Percentiles rank a stretch among this genome's conserved stretches.
Evolutionary conservation across 2,797 vertebrate species (phyloP).

Genomic region (Chromobotia macracanthus): DNA sequence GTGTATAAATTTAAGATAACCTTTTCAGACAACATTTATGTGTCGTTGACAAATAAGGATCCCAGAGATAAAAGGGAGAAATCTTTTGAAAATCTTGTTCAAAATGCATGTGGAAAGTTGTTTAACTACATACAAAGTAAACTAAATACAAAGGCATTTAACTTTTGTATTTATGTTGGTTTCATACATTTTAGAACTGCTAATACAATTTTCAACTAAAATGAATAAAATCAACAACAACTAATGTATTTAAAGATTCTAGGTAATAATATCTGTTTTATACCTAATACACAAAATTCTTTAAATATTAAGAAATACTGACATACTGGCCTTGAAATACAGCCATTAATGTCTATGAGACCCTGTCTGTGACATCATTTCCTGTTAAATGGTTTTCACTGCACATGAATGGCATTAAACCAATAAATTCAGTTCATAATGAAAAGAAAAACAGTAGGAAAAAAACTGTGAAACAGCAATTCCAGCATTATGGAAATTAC

Average conservation of each 20-base stretch:
- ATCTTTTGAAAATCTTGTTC: background rate
- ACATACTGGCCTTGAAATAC: background rate
- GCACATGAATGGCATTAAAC: background rate
- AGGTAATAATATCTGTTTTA: too few relatives aligned
- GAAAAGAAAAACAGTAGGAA: too few relatives aligned
- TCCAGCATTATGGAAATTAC: constrained; percentile 48
- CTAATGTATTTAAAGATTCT: too few relatives aligned
- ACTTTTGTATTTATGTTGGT: too few relatives aligned
- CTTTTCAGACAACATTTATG: background rate
- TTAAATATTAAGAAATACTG: background rate
- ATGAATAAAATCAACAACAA: too few relatives aligned
- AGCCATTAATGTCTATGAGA: background rate
- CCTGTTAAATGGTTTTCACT: background rate
- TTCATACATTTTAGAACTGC: too few relatives aligned
- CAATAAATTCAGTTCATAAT: constrained; percentile 59
- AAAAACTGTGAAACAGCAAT: too few relatives aligned
- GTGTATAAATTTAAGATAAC: background rate
- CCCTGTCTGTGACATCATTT: background rate
- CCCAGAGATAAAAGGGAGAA: background rate
- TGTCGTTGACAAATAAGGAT: background rate
- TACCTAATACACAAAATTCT: too few relatives aligned
- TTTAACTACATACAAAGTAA: too few relatives aligned
- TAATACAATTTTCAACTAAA: too few relatives aligned
- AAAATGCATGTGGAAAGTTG: too few relatives aligned
- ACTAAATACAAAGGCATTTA: too few relatives aligned